Evolutionary conservation across 2,113 vertebrate species (phyloP), one percentile per base, ranked within the genome.

Genomic region (Sebastes schlegelii): DNA sequence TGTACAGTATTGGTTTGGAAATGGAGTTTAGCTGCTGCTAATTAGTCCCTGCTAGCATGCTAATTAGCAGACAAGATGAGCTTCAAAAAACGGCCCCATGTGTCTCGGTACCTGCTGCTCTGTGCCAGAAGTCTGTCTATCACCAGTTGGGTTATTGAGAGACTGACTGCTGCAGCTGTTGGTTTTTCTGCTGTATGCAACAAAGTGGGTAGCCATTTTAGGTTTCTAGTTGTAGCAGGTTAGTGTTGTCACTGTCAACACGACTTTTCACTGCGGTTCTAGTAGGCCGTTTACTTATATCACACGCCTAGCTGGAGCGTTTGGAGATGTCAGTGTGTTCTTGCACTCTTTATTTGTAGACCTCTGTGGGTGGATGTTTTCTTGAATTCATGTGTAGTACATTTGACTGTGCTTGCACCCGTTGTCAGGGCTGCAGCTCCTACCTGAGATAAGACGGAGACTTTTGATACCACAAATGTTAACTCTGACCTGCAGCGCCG

Each of bases 361-460:
- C n/a, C 14, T 42, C 42, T 62, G 74, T 79, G 85, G 74, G 82
- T 48, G 87, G 67, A 0, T 68, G 77, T 60, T 77, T 60, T 86
- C 42, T 66, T 71, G 13, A 54, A 69, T 80, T 58, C 68, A 16
- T 85, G 55, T 75, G 73, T 49, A 42, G 62, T 60, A 46, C 4
- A 43, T 77, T 34, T 49, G 48, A 58, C 48, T 2, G 55, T 4
- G 3, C 14, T 77, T 75, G 51, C 19, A 68, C n/a, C 65, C 6
- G 40, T 87, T 73, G 69, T 43, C 66, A 42, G 78, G 55, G 79
- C 84, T 71, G 51, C 34, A 19, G 65, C 58, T 74, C 69, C 17
- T 43, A 84, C 64, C 57, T 62, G 65, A 88, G 84, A 91, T 87
- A 86, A 88, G 72, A 79, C 51, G 19, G 51, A 79, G 54, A 55